Base-by-base conservation (phyloP, 2,113 vertebrate genomes). In the Podarcis muralis region DNA sequence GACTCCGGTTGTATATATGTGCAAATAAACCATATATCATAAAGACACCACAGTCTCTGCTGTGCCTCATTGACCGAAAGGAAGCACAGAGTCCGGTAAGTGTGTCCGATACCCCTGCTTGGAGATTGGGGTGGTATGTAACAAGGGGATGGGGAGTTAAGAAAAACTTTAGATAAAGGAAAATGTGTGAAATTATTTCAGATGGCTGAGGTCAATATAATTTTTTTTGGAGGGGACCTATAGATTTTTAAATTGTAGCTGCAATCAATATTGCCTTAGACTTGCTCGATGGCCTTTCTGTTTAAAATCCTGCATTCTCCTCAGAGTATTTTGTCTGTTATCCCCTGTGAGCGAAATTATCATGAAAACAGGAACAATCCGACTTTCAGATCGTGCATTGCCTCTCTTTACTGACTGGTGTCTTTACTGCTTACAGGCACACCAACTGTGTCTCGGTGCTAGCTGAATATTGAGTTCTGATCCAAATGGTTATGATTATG, bases 131-230 rank as follows among this genome's bases (percentile, higher is more conserved):
- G 11, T 53, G 48, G 48, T 53, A 53, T 53, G 48, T 48, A 48
- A 48, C 43, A 2, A 53, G 48, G 48, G 48, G 48, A 40, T 3
- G 48, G 9, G 48, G 48, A 53, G 48, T 53, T 18, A 93, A 78
- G 15, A 87, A 90, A 93, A 91, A 32, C 20, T 40, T 84, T 80
- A 75, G 35, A 68, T 65, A 83, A 37, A 91, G 30, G 68, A 80
- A 92, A 92, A 85, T 82, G 27, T 32, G 75, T 89, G 75, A 87
- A 93, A 88, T 53, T 82, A 82, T 80, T 89, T 23, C 71, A 37
- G 32, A 72, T 84, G 89, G 71, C 86, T 37, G 65, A 48, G 65
- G 40, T 81, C 91, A 81, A 72, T 6, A 79, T 2, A 12, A 9
- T 65, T 88, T 77, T 53, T 66, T 87, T 81, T 4, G 1, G 68